Percentiles rank a stretch among this genome's conserved stretches.
Conservation (phyloP, 2,888 invertebrate species). For the Prenolepis imparis region DNA sequence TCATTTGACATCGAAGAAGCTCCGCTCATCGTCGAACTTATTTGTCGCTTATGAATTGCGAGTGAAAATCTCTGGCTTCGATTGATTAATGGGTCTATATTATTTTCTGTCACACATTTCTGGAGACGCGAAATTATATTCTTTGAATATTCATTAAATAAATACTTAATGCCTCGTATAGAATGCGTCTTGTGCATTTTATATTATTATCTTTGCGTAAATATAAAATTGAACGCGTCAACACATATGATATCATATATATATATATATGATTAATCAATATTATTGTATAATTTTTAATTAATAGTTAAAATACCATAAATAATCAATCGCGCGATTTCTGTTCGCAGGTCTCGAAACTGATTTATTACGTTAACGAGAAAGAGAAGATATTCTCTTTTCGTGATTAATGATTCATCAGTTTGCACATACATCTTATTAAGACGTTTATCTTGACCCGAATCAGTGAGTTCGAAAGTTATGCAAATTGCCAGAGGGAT, state of each 20-base stretch:
- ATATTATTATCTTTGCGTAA: background rate
- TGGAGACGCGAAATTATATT: background rate
- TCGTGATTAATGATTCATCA: constrained; percentile 56
- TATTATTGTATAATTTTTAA: background rate
- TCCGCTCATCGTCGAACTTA: background rate
- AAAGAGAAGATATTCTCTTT: constrained; percentile 42
- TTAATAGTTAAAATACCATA: background rate
- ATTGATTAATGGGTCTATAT: background rate
- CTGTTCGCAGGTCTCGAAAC: background rate
- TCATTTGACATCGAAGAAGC: constrained; percentile 17
- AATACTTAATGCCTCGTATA: background rate
- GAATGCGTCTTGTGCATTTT: background rate
- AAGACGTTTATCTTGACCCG: constrained; percentile 60
- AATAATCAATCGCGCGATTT: constrained; percentile 20
- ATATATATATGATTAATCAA: constrained; percentile 16
- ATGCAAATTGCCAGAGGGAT: constrained; percentile 56
- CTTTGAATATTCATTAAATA: background rate
- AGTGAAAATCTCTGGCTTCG: constrained; percentile 4
- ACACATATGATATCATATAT: background rate
- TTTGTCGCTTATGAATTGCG: background rate
- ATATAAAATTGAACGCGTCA: background rate
- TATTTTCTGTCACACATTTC: background rate
- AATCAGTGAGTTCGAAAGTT: constrained; percentile 55
- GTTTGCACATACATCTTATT: constrained; percentile 51
- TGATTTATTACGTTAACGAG: constrained; percentile 44